These are phyloP conservation scores for Marronus borbonicus DNA, from an alignment of 2,888 invertebrate species.

Conservation along the genomic window DNA sequence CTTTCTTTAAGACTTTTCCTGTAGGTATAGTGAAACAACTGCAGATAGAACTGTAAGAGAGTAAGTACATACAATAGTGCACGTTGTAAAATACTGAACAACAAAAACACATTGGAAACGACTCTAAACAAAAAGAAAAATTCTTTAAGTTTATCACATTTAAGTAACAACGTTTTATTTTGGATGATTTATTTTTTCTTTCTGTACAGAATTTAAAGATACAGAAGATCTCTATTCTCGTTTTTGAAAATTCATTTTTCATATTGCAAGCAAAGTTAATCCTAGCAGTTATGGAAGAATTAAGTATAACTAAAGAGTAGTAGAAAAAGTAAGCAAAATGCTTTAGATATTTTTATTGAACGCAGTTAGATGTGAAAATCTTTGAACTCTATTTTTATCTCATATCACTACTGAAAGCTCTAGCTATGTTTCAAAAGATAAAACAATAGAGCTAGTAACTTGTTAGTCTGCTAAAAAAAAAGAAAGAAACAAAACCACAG, in stretches of 20 bases:
- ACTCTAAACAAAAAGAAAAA: constrained; percentile 5
- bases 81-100: constrained; percentile 12
- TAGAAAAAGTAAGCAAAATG: not conserved
- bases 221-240: too few species aligned
- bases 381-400: not conserved
- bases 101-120: constrained; percentile 14
- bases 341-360: not conserved
- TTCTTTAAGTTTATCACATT: constrained; percentile 18
- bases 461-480: constrained; percentile 24
- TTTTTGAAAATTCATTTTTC: too few species aligned
- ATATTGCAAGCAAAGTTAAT: too few species aligned
- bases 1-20: not conserved
- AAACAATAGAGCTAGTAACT: not conserved
- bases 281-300: not conserved
- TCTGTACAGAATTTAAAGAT: not conserved
- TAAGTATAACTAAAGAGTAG: not conserved
- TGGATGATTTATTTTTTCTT: constrained; percentile 29
- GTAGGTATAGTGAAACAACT: constrained; percentile 17
- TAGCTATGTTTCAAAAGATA: constrained; percentile 1
- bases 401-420: constrained; percentile 18
- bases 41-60: constrained; percentile 19
- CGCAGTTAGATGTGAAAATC: not conserved
- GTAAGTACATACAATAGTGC: constrained; percentile 27
- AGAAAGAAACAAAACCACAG: constrained; percentile 10
- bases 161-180: constrained; percentile 12